Percentiles rank a stretch among this genome's conserved stretches.
Evolutionary conservation across 2,113 vertebrate genomes (phyloP).

Genomic region (Nymphicus hollandicus): DNA sequence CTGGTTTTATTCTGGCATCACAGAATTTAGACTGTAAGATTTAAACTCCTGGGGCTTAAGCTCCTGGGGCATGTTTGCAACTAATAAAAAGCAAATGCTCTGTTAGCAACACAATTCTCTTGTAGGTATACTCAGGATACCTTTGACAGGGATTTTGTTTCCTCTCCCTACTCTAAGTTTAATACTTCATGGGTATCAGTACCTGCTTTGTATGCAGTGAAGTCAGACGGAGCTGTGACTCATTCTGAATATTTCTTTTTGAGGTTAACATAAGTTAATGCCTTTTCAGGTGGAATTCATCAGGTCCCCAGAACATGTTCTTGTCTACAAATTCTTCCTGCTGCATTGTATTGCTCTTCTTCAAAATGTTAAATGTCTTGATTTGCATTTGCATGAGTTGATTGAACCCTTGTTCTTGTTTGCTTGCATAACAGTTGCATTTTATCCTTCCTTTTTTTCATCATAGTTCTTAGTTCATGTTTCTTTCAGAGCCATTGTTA

Average conservation of each 20-base stretch:
- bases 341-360: neutral
- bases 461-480: neutral
- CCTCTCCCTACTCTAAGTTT: neutral
- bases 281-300: slow-evolving; percentile 18
- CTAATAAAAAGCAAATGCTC: neutral
- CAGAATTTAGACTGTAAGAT: neutral
- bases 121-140: neutral
- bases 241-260: slow-evolving; percentile 10
- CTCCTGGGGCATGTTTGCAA: neutral
- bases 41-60: neutral
- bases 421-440: neutral
- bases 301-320: neutral
- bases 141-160: neutral
- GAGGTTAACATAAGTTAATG: neutral
- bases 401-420: slow-evolving; percentile 12
- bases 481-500: neutral
- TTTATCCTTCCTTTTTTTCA: neutral
- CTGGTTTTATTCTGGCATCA: neutral
- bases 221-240: neutral
- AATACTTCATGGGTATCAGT: neutral
- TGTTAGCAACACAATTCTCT: neutral
- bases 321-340: neutral
- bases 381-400: slow-evolving; percentile 36
- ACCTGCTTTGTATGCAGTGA: neutral
- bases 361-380: neutral